Evolutionary conservation across 1,140 invertebrate genomes (phyloP), one percentile per base, ranked within the genome.

Genomic region (Centruroides sculpturatus): DNA sequence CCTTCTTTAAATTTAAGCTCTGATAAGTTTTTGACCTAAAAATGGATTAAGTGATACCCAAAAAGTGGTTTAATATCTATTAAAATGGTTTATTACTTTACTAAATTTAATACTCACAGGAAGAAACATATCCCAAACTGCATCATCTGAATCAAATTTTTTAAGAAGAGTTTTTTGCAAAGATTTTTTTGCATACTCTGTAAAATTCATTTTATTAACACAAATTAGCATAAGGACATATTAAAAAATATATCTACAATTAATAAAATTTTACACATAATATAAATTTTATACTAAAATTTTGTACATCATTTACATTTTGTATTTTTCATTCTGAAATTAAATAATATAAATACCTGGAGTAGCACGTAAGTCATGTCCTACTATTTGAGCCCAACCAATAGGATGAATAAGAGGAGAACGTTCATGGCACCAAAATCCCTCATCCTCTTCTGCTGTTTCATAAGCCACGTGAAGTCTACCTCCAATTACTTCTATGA

Each of bases 341-440:
- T 56, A 41, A 6, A 35, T 34, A 54, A 13, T 34, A 41, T 41
- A 41, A 10, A 46, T 59, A 69, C 81, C 81, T 47, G 81, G 76
- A 13, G 88, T 86, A 0, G 90, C 89, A 55, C 87, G 84, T 10
- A 98, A 77, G 51, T 83, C 82, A 70, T 97, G 93, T 73, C 90
- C 81, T 68, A 85, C 73, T 72, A 85, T 72, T 63, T 79, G 79
- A 0, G 92, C 89, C 94, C 94, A 98, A 12, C 93, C 93, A 4
- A 95, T 86, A 4, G 89, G 90, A 77, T 98, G 93, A 63, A 98
- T 89, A 6, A 97, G 77, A 0, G 90, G 86, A 0, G 92, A 95
- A 70, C 92, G 87, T 73, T 94, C 89, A 67, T 97, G 92, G 70
- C 91, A 96, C 92, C 92, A 98, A 74, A 97, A 97, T 7, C 77